A percentile compares a stretch with the other conserved stretches of the same genome.
Evolutionary conservation across 2,797 vertebrate species (phyloP).

Genomic region (Zenarchopterus dispar): DNA sequence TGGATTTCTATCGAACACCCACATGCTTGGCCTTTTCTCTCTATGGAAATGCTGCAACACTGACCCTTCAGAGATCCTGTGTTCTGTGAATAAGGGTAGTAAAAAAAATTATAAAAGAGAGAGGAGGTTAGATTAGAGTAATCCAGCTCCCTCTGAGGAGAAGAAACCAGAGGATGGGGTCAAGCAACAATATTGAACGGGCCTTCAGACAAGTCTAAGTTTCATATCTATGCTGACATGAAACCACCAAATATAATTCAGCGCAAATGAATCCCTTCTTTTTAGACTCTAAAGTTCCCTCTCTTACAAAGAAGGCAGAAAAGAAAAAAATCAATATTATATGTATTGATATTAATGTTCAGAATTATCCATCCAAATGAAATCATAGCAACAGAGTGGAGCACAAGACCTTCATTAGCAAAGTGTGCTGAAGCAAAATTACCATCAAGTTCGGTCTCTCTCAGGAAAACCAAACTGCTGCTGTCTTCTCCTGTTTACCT

Average conservation of each 20-base stretch:
- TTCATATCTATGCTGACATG: slow-evolving; percentile 78
- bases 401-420: slow-evolving; percentile 77
- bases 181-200: slow-evolving; percentile 74
- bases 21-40: slow-evolving; percentile 59
- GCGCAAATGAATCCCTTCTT: slow-evolving; percentile 73
- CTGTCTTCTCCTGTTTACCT: slow-evolving; percentile 25
- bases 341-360: slow-evolving; percentile 83
- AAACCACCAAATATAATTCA: slow-evolving; percentile 83
- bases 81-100: slow-evolving; percentile 54
- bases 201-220: slow-evolving; percentile 74
- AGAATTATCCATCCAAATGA: slow-evolving; percentile 76
- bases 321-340: slow-evolving; percentile 76
- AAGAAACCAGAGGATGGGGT: slow-evolving; percentile 69
- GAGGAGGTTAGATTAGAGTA: slow-evolving; percentile 55
- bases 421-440: slow-evolving; percentile 69
- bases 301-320: slow-evolving; percentile 58
- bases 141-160: slow-evolving; percentile 61
- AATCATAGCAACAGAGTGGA: slow-evolving; percentile 74
- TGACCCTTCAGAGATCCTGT: slow-evolving; percentile 54
- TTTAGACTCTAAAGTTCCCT: slow-evolving; percentile 53
- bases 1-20: slow-evolving; percentile 64
- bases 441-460: slow-evolving; percentile 49
- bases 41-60: slow-evolving; percentile 43
- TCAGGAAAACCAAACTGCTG: slow-evolving; percentile 55
- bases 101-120: slow-evolving; percentile 31